These are phyloP conservation scores for Ditylenchus weischeri DNA, from an alignment of 2,888 invertebrate genomes.

Conservation along the genomic window DNA sequence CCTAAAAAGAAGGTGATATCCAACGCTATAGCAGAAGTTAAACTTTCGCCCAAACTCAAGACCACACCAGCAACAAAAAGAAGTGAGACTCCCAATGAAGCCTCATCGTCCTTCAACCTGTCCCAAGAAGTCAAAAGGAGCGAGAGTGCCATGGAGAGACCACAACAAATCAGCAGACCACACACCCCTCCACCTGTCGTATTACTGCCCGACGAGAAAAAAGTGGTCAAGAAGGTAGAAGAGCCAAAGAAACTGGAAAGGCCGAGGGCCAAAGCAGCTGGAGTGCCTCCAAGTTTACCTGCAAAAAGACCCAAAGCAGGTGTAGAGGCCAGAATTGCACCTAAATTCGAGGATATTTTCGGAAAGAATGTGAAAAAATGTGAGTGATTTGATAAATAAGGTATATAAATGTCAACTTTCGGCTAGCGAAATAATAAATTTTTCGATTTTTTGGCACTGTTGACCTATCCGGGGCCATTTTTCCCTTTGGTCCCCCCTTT, in stretches of 20 bases:
- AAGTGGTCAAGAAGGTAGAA: neutral
- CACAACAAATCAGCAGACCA: neutral
- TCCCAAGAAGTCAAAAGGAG: constrained; percentile 2
- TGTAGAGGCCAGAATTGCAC: neutral
- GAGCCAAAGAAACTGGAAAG: constrained; percentile 3
- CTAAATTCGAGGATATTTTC: neutral
- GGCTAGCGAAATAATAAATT: no score
- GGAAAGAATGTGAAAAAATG: neutral
- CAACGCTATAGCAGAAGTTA: neutral
- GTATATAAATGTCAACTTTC: no score
- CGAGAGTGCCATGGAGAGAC: neutral
- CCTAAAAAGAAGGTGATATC: neutral
- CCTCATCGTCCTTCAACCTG: neutral
- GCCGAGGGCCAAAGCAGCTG: neutral
- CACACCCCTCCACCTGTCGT: neutral
- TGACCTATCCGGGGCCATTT: no score
- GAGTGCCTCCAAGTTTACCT: neutral
- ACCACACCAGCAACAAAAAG: neutral
- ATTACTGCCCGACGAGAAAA: neutral
- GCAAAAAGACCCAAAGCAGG: neutral
- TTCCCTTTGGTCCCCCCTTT: no score
- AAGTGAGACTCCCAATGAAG: neutral
- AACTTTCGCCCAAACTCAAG: neutral
- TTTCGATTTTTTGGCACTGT: no score
- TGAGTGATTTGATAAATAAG: neutral